A percentile compares a stretch with the other conserved stretches of the same genome.
Evolutionary conservation across 37 sponge, comb jelly and placozoan species (phyloP).

Genomic region (Cliona cf. orientalis): DNA sequence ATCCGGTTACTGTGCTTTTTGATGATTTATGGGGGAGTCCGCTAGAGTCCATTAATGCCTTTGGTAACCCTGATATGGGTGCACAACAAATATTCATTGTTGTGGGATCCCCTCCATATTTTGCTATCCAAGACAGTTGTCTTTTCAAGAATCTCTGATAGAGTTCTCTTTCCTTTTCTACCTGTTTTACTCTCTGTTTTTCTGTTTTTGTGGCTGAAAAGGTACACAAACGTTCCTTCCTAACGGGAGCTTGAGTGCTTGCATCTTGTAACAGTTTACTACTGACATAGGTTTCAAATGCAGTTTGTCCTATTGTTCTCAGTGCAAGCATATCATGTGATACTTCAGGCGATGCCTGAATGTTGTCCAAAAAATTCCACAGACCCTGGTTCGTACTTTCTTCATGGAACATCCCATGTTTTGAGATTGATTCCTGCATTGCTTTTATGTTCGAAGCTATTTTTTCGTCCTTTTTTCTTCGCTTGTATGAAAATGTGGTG

Average conservation of each 20-base stretch:
- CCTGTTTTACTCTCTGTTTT: not conserved
- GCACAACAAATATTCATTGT: not conserved
- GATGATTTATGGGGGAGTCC: constrained; percentile 1
- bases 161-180: not conserved
- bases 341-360: constrained; percentile 12
- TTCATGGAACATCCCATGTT: constrained; percentile 14
- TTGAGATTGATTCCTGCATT: not conserved
- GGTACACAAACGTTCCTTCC: constrained; percentile 7
- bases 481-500: not conserved
- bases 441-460: not conserved
- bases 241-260: not conserved
- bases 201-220: not conserved
- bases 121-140: not conserved
- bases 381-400: not conserved
- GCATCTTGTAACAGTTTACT: not conserved
- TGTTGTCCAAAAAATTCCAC: constrained; percentile 22
- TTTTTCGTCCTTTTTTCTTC: constrained; percentile 1
- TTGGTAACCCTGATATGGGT: constrained; percentile 1
- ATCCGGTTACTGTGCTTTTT: not conserved
- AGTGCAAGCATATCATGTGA: constrained; percentile 2
- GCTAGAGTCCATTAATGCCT: not conserved
- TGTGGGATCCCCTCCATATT: not conserved
- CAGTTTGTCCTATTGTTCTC: constrained; percentile 5
- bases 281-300: not conserved
- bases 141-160: not conserved